Conservation (phyloP, 2,113 vertebrate genomes). For the Erythrocercus mccallii region DNA sequence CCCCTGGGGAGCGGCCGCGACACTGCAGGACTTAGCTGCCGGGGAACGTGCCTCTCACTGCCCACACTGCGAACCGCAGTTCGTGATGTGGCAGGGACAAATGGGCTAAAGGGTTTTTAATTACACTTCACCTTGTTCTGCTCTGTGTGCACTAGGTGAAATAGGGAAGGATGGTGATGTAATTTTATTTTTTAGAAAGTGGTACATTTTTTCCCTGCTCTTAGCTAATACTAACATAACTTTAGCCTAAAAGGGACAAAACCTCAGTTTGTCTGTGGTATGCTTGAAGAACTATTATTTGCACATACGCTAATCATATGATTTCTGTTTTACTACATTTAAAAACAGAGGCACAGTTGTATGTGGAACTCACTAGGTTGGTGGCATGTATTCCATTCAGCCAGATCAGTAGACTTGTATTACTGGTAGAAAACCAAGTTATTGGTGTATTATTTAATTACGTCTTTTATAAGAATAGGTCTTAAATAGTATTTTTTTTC, state of each 20-base stretch:
- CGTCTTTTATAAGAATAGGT: rapidly evolving
- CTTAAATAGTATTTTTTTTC: neutral
- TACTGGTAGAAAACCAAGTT: neutral
- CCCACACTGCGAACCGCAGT: neutral
- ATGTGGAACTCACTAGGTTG: neutral
- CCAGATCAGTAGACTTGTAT: neutral
- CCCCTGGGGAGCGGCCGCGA: constrained; percentile 41
- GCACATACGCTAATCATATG: neutral
- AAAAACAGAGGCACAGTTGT: neutral
- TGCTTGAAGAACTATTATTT: neutral
- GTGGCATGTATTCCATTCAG: neutral
- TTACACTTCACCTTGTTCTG: neutral
- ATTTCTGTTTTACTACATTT: neutral
- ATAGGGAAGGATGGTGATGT: neutral
- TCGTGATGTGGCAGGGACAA: neutral
- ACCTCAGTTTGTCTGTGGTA: neutral
- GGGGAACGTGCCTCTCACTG: neutral
- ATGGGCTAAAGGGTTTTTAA: neutral
- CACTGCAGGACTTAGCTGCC: constrained; percentile 30
- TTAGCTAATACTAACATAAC: neutral
- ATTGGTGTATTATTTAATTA: neutral
- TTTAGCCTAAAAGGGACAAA: neutral
- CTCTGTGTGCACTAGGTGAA: neutral
- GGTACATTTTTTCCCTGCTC: neutral
- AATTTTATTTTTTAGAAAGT: neutral